These are phyloP conservation scores for Scaptomyza parva DNA, from an alignment of 2,888 invertebrate species.

Conservation along the genomic window DNA sequence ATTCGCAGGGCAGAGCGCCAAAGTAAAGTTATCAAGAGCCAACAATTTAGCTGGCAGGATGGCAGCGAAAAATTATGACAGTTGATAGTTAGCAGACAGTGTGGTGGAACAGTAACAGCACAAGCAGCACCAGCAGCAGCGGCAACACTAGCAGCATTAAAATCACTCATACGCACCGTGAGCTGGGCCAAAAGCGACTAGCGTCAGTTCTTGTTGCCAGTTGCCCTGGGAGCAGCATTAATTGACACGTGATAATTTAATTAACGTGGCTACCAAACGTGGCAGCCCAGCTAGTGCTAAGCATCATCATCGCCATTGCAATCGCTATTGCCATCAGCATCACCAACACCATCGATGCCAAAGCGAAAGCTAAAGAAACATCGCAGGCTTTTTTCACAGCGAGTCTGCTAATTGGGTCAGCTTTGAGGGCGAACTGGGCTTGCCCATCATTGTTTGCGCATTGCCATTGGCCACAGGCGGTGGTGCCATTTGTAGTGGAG, in stretches of 20 bases:
- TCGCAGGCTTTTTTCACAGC: conserved; percentile 24
- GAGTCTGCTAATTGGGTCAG: conserved; percentile 72
- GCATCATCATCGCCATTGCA: conserved; percentile 46
- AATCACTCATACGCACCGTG: conserved; percentile 65
- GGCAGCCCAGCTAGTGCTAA: conserved; percentile 55
- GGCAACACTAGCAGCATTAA: conserved; percentile 34
- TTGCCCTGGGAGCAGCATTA: conserved; percentile 64
- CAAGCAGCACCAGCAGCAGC: conserved; percentile 5
- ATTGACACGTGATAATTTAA: conserved; percentile 78
- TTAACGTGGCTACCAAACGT: conserved; percentile 74
- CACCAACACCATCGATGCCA: conserved; percentile 16
- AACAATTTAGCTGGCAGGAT: conserved; percentile 39
- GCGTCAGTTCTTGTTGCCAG: conserved; percentile 39
- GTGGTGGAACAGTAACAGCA: conserved; percentile 16
- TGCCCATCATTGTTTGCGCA: conserved; percentile 68
- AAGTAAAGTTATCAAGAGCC: conserved; percentile 41
- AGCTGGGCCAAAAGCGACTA: conserved; percentile 26
- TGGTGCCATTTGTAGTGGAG: conserved; percentile 13
- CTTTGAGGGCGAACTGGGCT: conserved; percentile 41
- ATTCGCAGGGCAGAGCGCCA: conserved; percentile 29
- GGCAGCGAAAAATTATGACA: conserved; percentile 56
- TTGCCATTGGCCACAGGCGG: conserved; percentile 63
- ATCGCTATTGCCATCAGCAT: conserved; percentile 40
- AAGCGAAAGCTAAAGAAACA: conserved; percentile 44
- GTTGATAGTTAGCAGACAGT: conserved; percentile 52